phyloP scores from a whole-genome alignment of 2,888 invertebrate species.

The Ametastegia equiseti region DNA sequence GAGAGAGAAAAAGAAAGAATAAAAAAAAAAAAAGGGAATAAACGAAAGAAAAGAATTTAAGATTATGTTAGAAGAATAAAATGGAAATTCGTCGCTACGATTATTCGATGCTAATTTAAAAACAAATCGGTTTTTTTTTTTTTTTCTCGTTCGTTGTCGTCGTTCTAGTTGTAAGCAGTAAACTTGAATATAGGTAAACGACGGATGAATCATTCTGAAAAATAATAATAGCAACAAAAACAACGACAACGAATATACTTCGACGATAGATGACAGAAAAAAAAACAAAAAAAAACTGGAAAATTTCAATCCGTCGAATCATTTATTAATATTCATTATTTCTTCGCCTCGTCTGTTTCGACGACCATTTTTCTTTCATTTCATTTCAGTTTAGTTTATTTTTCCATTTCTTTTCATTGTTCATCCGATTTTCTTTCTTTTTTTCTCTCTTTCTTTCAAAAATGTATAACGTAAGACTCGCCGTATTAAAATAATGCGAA shows the following conservation, averaged over 20 bases:
- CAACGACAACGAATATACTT: not conserved
- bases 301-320: not conserved
- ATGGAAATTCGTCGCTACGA: no score
- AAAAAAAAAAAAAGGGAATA: no score
- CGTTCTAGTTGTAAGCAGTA: no score
- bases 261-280: not conserved
- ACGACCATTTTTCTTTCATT: not conserved
- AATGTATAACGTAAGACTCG: constrained; percentile 10
- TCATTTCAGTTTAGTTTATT: not conserved
- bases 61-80: no score
- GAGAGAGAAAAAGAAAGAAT: no score
- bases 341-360: not conserved
- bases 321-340: not conserved
- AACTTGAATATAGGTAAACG: no score
- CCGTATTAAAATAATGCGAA: constrained; percentile 12
- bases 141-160: no score
- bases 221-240: not conserved
- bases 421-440: not conserved
- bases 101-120: no score
- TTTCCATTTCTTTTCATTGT: not conserved
- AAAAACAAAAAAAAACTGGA: not conserved
- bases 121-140: no score
- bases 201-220: not conserved
- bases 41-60: no score
- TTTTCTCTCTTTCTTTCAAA: not conserved